phyloP scores from a whole-genome alignment of 2,113 vertebrate genomes.

The Vombatus ursinus region DNA sequence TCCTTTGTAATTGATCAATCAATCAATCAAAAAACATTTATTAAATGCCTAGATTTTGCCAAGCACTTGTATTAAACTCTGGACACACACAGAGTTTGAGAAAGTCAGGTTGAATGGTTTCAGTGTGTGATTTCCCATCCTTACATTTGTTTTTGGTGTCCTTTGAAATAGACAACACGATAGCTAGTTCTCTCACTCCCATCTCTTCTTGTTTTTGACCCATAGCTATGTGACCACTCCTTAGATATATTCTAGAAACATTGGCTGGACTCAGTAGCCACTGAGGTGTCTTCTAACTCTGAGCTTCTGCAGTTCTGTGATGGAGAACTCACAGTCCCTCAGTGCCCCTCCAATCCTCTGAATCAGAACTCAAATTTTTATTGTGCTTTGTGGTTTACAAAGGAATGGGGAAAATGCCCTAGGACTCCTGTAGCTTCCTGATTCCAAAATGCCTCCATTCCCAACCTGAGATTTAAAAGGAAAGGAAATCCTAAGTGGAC shows the following conservation, averaged over 20 bases:
- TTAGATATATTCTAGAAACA: not conserved
- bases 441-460: not conserved
- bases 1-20: not conserved
- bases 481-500: not conserved
- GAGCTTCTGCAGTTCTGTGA: not conserved
- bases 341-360: not conserved
- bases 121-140: not conserved
- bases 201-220: not conserved
- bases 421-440: not conserved
- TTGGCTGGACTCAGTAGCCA: not conserved
- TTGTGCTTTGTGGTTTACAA: not conserved
- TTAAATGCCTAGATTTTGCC: not conserved
- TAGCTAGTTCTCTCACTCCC: not conserved
- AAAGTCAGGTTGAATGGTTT: not conserved
- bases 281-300: not conserved
- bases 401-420: not conserved
- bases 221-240: not conserved
- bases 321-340: not conserved
- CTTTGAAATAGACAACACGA: not conserved
- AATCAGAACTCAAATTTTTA: not conserved
- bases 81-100: not conserved
- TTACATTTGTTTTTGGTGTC: not conserved
- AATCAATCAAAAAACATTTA: slow-evolving; percentile 39
- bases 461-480: not conserved
- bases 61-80: slow-evolving; percentile 17